Evolutionary conservation across 2,888 invertebrate genomes (phyloP), one percentile per base, ranked within the genome.

Genomic region (Deroplatys truncata): DNA sequence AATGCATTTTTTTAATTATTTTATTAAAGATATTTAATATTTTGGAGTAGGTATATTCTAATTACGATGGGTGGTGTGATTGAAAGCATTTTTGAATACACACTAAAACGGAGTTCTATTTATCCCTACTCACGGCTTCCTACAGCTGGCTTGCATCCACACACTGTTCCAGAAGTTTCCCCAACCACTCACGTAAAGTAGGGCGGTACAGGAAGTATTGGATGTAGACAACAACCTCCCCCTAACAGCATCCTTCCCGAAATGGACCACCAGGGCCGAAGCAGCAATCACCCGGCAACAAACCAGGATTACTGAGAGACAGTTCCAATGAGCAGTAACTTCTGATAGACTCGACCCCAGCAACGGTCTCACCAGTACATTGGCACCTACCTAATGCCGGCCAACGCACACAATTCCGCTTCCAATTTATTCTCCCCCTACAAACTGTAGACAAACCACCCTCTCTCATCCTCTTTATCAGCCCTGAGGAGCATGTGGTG

Each of bases 271-370:
- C 20, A 72, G 84, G 84, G 28, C 28, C 29, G 28, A 84, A 28
- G 35, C 82, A n/a, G 87, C 83, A 87, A 87, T 87, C 87, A 87
- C 82, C 56, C 20, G 82, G 9, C 83, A 87, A 83, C 87, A 87
- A 87, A 87, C 87, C 72, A 87, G 72, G 87, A 87, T 87, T 87
- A 87, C 87, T 35, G n/a, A 9, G 20, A 29, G 87, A 87, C 87
- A 82, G 87, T 35, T 83, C 87, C 87, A 86, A 87, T 87, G 87
- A 83, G 87, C 87, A 87, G 87, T 87, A 87, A 87, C 87, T 87
- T 87, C 87, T 87, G 87, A 87, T 87, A 87, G 87, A 87, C 86
- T 86, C 86, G 20, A 86, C 86, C 16, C 29, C 7, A 28, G 82
- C 28, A 86, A 86, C 43, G 25, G 31, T 86, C 86, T 86, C 82